phyloP scores from a whole-genome alignment of 1,140 invertebrate genomes.

The Hesperophylax magnus region DNA sequence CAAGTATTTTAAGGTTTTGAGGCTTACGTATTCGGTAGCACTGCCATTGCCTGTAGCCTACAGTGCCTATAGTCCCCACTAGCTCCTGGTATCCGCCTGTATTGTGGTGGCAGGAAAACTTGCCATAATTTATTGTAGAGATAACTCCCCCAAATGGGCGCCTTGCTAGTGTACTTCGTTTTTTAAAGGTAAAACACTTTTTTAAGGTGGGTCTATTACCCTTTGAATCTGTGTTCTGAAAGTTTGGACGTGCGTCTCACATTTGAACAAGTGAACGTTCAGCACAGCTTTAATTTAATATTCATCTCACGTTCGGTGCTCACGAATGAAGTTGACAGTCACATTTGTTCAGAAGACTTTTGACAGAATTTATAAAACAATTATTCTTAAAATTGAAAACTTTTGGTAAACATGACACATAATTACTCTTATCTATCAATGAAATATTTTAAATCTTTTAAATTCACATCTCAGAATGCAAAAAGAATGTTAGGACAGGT shows the following conservation, averaged over 20 bases:
- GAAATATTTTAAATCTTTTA: no score
- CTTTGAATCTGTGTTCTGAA: slow-evolving; percentile 2
- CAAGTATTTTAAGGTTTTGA: slow-evolving; percentile 8
- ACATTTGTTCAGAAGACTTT: no score
- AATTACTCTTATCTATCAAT: no score
- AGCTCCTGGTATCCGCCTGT: not conserved
- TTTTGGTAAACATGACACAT: no score
- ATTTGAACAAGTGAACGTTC: not conserved
- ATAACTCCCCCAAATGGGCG: slow-evolving; percentile 32
- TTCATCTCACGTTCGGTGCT: no score
- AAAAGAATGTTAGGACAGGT: no score
- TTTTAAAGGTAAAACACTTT: slow-evolving; percentile 21
- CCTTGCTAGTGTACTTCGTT: slow-evolving; percentile 18
- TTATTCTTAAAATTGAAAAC: no score
- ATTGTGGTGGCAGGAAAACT: slow-evolving; percentile 20
- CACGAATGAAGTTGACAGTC: no score
- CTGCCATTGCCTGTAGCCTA: not conserved
- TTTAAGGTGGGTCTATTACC: slow-evolving; percentile 19
- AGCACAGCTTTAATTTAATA: not conserved
- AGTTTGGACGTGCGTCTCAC: not conserved
- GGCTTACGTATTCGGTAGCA: slow-evolving; percentile 26
- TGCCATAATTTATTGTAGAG: slow-evolving; percentile 36
- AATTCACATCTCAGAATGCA: no score
- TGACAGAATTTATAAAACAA: no score
- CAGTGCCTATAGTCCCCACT: no score